Conservation (phyloP, 2,888 invertebrate genomes). For the Allygus modestus region DNA sequence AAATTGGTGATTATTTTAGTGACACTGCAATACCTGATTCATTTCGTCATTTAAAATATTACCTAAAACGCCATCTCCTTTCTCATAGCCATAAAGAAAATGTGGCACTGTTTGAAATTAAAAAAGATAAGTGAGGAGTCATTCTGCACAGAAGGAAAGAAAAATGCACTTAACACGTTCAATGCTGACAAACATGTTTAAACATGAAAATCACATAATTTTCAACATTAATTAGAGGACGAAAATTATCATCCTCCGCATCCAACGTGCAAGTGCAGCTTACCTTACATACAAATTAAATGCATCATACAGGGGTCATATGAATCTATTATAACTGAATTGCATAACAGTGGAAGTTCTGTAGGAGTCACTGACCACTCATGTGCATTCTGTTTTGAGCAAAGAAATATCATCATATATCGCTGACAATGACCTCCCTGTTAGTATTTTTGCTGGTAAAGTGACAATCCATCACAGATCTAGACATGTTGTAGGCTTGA, state of each 20-base stretch:
- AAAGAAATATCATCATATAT: constrained; percentile 36
- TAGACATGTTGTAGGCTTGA: constrained; percentile 38
- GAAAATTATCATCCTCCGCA: too few species aligned
- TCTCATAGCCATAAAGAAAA: background rate
- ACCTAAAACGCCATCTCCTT: background rate
- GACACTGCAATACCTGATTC: background rate
- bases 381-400: constrained; percentile 35
- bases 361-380: background rate
- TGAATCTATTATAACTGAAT: constrained; percentile 4
- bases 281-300: background rate
- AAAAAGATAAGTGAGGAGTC: constrained; percentile 17
- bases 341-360: constrained; percentile 18
- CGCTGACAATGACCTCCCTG: constrained; percentile 36
- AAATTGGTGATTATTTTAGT: background rate
- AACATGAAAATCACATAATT: too few species aligned
- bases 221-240: too few species aligned
- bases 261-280: background rate
- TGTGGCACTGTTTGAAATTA: background rate
- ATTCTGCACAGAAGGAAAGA: background rate
- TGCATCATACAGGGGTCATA: background rate
- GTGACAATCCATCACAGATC: constrained; percentile 27
- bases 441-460: constrained; percentile 37
- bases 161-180: background rate
- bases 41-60: background rate
- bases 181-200: too few species aligned